These are phyloP conservation scores for Dendrolimus houi DNA, from an alignment of 2,888 invertebrate genomes.

Conservation along the genomic window DNA sequence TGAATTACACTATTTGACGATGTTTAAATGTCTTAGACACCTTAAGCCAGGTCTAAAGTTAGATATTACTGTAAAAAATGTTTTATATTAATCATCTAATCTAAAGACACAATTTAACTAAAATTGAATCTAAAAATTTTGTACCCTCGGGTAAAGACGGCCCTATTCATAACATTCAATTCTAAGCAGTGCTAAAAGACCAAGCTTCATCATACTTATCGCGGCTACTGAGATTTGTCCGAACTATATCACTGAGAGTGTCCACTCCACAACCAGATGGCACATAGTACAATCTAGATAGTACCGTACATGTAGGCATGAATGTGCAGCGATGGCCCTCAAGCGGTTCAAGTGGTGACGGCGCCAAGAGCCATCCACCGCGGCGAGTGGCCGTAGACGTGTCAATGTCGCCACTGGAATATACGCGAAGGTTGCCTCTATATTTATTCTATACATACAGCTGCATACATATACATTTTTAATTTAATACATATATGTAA, in stretches of 20 bases:
- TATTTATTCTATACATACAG: not conserved
- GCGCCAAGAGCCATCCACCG: constrained; percentile 40
- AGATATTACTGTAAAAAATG: too few species aligned
- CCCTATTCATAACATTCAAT: too few species aligned
- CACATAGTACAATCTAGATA: constrained; percentile 8
- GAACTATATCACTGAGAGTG: not conserved
- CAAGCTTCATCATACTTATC: too few species aligned
- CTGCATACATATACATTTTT: not conserved
- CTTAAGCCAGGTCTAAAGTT: too few species aligned
- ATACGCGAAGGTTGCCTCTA: constrained; percentile 14
- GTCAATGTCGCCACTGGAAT: constrained; percentile 48
- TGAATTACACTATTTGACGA: too few species aligned
- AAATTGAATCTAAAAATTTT: too few species aligned
- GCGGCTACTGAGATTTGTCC: not conserved
- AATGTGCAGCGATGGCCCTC: constrained; percentile 48
- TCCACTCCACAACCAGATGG: not conserved
- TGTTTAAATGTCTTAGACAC: too few species aligned
- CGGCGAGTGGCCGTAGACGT: constrained; percentile 36
- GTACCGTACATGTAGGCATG: constrained; percentile 19
- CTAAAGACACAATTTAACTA: too few species aligned
- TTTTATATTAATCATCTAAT: too few species aligned
- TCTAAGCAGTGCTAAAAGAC: too few species aligned
- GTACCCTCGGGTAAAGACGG: too few species aligned
- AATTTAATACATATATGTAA: too few species aligned
- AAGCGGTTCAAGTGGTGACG: constrained; percentile 39